Evolutionary conservation across 2,113 vertebrate species (phyloP).

Genomic region (Falco punctatus): DNA sequence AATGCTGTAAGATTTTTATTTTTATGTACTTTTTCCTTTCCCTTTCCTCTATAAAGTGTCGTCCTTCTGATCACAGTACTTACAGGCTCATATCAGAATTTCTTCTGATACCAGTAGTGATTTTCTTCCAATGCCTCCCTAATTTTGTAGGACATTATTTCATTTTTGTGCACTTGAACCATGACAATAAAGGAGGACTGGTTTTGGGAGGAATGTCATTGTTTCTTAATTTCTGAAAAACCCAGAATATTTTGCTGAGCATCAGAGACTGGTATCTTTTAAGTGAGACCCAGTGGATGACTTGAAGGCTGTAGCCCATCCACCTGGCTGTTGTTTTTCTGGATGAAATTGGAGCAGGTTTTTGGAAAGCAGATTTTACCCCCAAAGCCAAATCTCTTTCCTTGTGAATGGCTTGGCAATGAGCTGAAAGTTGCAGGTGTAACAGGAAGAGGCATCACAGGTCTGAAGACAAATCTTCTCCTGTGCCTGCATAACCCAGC

Average conservation of each 20-base stretch:
- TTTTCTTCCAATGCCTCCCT: neutral
- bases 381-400: neutral
- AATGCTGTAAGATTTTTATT: neutral
- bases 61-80: neutral
- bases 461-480: neutral
- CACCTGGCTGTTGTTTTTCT: neutral
- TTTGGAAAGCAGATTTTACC: neutral
- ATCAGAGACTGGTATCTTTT: neutral
- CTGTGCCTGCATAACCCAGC: rapidly evolving
- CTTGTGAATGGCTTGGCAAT: neutral
- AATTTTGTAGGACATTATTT: neutral
- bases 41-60: neutral
- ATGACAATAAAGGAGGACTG: neutral
- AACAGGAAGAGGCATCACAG: neutral
- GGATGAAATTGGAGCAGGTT: neutral
- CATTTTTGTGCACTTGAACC: neutral
- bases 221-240: neutral
- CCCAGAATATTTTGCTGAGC: neutral
- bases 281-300: neutral
- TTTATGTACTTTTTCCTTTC: neutral
- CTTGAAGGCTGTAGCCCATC: neutral
- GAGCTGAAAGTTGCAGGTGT: neutral
- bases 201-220: neutral
- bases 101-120: neutral
- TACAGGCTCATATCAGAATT: neutral